phyloP scores from a whole-genome alignment of 2,113 vertebrate species.

The Eurystomus gularis region DNA sequence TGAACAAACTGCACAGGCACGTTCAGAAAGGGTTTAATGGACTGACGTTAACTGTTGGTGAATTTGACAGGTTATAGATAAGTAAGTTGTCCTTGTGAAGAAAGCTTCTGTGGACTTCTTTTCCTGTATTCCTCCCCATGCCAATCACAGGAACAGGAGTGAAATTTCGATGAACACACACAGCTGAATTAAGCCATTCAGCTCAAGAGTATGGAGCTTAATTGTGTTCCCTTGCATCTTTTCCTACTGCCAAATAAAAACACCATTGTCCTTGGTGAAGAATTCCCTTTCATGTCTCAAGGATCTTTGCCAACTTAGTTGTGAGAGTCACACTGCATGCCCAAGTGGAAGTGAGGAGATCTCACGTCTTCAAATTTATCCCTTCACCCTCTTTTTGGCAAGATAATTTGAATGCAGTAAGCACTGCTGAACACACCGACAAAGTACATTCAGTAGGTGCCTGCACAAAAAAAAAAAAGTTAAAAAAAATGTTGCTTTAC shows the following conservation, averaged over 20 bases:
- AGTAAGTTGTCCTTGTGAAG: slow-evolving; percentile 59
- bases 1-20: neutral
- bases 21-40: slow-evolving; percentile 47
- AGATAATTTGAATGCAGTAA: slow-evolving; percentile 54
- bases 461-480: neutral
- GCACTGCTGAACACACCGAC: neutral
- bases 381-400: neutral
- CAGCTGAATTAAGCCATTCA: slow-evolving; percentile 79
- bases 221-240: slow-evolving; percentile 73
- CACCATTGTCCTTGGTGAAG: slow-evolving; percentile 72
- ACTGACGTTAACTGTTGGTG: slow-evolving; percentile 55
- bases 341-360: slow-evolving; percentile 53
- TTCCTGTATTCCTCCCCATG: slow-evolving; percentile 59
- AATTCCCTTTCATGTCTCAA: slow-evolving; percentile 75
- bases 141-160: slow-evolving; percentile 64
- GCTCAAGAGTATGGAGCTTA: slow-evolving; percentile 62
- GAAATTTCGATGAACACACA: slow-evolving; percentile 50
- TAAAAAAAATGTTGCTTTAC: neutral
- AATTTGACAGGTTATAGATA: slow-evolving; percentile 74
- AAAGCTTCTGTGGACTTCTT: slow-evolving; percentile 40
- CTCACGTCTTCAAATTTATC: slow-evolving; percentile 55
- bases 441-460: slow-evolving; percentile 50
- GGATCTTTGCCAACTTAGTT: slow-evolving; percentile 75
- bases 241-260: slow-evolving; percentile 75
- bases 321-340: slow-evolving; percentile 69